Conservation (phyloP, 2,797 vertebrate species). For the Buphagus erythrorhynchus region DNA sequence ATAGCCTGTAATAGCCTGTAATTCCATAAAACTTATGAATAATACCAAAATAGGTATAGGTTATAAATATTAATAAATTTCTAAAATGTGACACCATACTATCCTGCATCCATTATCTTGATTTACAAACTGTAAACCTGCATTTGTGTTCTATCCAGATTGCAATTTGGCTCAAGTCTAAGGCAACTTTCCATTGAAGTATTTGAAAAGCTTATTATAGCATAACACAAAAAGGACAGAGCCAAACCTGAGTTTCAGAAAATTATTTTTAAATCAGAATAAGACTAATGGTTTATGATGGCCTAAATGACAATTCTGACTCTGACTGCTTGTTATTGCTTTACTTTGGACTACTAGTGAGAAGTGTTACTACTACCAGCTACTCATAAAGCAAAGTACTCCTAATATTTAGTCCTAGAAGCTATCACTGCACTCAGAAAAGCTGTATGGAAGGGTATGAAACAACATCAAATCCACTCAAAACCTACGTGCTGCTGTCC, state of each 20-base stretch:
- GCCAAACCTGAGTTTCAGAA: not conserved
- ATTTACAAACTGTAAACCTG: not conserved
- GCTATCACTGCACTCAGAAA: not conserved
- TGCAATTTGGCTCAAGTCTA: not conserved
- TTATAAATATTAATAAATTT: not conserved
- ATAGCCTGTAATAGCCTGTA: not conserved
- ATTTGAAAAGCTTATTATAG: not conserved
- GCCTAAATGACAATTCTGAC: not conserved
- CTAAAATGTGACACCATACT: not conserved
- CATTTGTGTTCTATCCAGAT: not conserved
- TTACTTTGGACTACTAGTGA: not conserved
- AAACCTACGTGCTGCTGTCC: not conserved
- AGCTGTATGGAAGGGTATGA: not conserved
- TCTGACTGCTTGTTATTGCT: not conserved
- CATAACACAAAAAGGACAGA: not conserved
- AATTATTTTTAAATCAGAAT: constrained; percentile 15
- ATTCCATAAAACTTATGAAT: not conserved
- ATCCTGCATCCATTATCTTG: not conserved
- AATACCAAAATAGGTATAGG: not conserved
- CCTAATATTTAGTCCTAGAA: not conserved
- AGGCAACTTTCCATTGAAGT: not conserved
- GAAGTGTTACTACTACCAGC: not conserved
- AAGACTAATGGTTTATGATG: not conserved
- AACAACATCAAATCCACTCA: not conserved
- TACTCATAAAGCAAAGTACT: not conserved